Evolutionary conservation across 2,113 vertebrate species (phyloP), one percentile per base, ranked within the genome.

Genomic region (Vanacampus margaritifer): DNA sequence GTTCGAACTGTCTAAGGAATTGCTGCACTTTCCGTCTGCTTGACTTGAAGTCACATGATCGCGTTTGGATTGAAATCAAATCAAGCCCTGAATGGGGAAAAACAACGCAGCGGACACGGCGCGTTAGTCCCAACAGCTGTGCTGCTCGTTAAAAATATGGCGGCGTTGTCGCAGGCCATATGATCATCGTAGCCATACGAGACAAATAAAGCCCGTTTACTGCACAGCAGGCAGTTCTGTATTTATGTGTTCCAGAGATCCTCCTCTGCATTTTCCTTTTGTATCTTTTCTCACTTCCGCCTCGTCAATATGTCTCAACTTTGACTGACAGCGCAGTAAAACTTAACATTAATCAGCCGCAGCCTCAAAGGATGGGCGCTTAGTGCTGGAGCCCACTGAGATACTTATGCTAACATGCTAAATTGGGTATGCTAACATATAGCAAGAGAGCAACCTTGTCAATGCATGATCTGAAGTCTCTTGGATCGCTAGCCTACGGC

Each of bases 201-300:
- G 51, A 10, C 11, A 54, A 54, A 54, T 54, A 14, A 54, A 24
- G 51, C 23, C 23, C 13, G 51, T 53, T 53, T 24, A 53, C 51
- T 53, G 51, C 51, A 53, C 51, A 53, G n/a, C n/a, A 53, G n/a
- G n/a, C 51, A 7, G 24, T 53, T 53, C 51, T 53, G 51, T 53
- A 53, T 53, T 53, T 26, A 53, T 53, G 23, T 10, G 11, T 24
- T 24, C n/a, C 12, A 5, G 7, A 51, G 48, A 9, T 9, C 10
- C 39, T 41, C 39, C 39, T 13, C 39, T 10, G 0, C 39, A 41
- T 41, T 41, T 41, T 41, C 39, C 48, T 10, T 51, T 8, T 9
- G 45, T 16, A 46, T 16, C 17, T 19, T 14, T 16, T 46, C 14
- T 5, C 45, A 17, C 5, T 16, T 4, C 3, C 45, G 1, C 17